A percentile compares a stretch with the other conserved stretches of the same genome.
phyloP scores from a whole-genome alignment of 30 jellyfish, hydroid and myxozoan genomes.

The Morbakka virulenta region DNA sequence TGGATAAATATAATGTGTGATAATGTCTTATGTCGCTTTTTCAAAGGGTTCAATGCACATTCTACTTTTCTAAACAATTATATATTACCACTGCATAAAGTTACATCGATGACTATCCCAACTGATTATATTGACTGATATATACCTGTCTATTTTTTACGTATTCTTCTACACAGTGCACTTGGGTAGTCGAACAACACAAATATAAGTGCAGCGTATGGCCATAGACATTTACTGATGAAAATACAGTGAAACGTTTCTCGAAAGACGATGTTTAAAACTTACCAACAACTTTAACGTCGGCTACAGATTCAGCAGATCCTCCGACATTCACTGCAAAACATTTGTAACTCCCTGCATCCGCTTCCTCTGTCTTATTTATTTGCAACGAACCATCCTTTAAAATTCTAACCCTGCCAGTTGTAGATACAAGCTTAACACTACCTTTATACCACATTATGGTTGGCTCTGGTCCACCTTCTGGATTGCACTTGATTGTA shows the following conservation, averaged over 20 bases:
- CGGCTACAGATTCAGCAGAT: slow-evolving; percentile 35
- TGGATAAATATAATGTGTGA: too few species aligned
- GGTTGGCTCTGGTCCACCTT: slow-evolving; percentile 90
- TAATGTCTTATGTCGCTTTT: too few species aligned
- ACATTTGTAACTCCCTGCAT: slow-evolving; percentile 74
- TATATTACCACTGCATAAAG: too few species aligned
- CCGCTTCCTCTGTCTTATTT: slow-evolving; percentile 39
- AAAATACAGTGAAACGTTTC: not conserved
- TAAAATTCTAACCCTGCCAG: slow-evolving; percentile 15
- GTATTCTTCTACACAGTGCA: too few species aligned
- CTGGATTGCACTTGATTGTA: slow-evolving; percentile 71
- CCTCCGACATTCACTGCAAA: slow-evolving; percentile 68
- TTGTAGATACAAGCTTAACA: not conserved
- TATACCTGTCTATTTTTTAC: too few species aligned
- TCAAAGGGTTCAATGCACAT: too few species aligned
- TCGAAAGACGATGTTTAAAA: not conserved
- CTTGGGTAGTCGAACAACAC: too few species aligned
- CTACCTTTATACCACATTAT: slow-evolving; percentile 72
- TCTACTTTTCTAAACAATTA: too few species aligned
- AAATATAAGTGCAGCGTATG: too few species aligned
- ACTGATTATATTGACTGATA: too few species aligned
- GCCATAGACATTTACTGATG: too few species aligned
- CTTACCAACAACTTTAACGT: slow-evolving; percentile 77
- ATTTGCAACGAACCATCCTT: slow-evolving; percentile 69
- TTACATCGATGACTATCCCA: too few species aligned